Conservation (phyloP, 2,113 vertebrate genomes). For the Morone chrysops region DNA sequence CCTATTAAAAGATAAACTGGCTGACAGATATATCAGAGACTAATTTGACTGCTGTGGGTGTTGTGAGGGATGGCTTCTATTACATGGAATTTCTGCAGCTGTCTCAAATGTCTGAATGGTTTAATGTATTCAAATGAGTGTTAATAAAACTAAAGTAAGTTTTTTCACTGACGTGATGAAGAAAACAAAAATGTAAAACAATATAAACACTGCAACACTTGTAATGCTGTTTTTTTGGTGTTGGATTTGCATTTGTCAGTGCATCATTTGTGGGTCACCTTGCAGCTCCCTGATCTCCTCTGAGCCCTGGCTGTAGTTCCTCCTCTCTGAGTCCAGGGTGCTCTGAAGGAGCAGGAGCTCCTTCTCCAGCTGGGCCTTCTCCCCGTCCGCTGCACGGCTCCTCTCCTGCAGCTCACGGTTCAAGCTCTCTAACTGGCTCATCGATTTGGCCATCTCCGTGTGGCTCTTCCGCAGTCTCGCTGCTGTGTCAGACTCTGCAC, state of each 20-base stretch:
- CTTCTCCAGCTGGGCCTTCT: slow-evolving; percentile 90
- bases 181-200: neutral
- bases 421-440: slow-evolving; percentile 91
- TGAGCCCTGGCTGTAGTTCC: slow-evolving; percentile 93
- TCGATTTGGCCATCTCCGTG: slow-evolving; percentile 92
- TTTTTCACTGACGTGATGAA: neutral
- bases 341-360: slow-evolving; percentile 94
- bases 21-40: slow-evolving; percentile 18
- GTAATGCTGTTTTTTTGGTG: neutral
- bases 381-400: slow-evolving; percentile 84
- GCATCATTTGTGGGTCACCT: slow-evolving; percentile 81
- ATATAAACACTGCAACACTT: neutral
- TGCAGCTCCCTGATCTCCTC: slow-evolving; percentile 97
- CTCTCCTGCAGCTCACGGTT: slow-evolving; percentile 96
- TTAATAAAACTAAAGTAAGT: neutral
- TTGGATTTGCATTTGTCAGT: neutral
- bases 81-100: neutral
- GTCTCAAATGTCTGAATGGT: neutral
- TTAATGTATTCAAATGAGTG: neutral
- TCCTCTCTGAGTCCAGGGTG: slow-evolving; percentile 92
- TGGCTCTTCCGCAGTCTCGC: slow-evolving; percentile 94
- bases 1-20: slow-evolving; percentile 1
- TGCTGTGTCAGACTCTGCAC: slow-evolving; percentile 95
- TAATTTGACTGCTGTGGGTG: slow-evolving; percentile 5
- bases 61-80: neutral